Percentiles rank a stretch among this genome's conserved stretches.
Conservation (phyloP, 2,888 invertebrate genomes). For the Maniola hyperantus region DNA sequence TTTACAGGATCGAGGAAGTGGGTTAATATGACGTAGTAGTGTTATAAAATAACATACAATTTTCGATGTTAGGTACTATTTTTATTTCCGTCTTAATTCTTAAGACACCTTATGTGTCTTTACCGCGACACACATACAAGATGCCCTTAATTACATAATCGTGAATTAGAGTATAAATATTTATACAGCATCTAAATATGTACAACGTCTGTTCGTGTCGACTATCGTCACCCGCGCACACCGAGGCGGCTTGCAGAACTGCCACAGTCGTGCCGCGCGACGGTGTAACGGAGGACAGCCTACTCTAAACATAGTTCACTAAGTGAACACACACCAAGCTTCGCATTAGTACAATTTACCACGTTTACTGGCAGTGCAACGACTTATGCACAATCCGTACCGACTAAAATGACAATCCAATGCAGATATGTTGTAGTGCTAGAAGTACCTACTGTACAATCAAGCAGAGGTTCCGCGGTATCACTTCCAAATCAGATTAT, state of each 20-base stretch:
- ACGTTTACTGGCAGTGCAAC: slow-evolving; percentile 75
- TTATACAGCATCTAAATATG: slow-evolving; percentile 79
- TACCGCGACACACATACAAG: slow-evolving; percentile 73
- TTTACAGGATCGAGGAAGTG: slow-evolving; percentile 20
- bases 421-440: slow-evolving; percentile 75
- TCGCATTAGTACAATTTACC: slow-evolving; percentile 52
- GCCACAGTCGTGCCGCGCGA: neutral
- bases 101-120: slow-evolving; percentile 72
- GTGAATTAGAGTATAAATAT: slow-evolving; percentile 71
- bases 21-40: slow-evolving; percentile 15
- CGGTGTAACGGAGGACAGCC: slow-evolving; percentile 41
- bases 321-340: slow-evolving; percentile 68
- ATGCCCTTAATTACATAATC: slow-evolving; percentile 67
- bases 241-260: slow-evolving; percentile 4
- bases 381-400: slow-evolving; percentile 62
- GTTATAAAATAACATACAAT: slow-evolving; percentile 57
- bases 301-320: slow-evolving; percentile 61
- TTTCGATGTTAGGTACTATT: slow-evolving; percentile 71
- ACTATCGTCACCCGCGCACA: slow-evolving; percentile 47
- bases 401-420: slow-evolving; percentile 41
- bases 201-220: slow-evolving; percentile 69
- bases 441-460: slow-evolving; percentile 41
- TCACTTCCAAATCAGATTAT: slow-evolving; percentile 43
- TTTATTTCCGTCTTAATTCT: slow-evolving; percentile 73
- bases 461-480: slow-evolving; percentile 53